Base-by-base conservation (phyloP, 2,888 invertebrate species). In the Pandemis cinnamomeana region DNA sequence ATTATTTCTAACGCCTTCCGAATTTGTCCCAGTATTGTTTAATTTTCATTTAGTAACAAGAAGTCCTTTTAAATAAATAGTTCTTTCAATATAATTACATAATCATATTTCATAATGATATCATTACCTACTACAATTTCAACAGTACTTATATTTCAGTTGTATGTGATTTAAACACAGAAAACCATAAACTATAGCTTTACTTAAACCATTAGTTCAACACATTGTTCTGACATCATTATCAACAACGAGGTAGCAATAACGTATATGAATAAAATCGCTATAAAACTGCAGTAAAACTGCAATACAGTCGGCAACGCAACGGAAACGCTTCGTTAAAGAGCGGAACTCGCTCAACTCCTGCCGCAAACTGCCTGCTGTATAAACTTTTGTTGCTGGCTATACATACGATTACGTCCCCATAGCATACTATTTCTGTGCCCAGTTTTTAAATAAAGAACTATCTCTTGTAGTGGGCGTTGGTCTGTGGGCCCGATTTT, bases 281-380 rank as follows among this genome's bases (percentile, higher is more conserved):
- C 76, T 71, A 76, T 78, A 66, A 75, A 75, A 78, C 76, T 66
- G 53, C 66, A 76, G 76, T 77, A 76, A 77, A 80, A 79, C 75
- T 74, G 75, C 75, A 77, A 76, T 71, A 60, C 77, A 77, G 81
- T 76, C 74, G 77, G 76, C 77, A 77, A 78, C 69, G 71, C 75
- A 72, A 71, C 75, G 79, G 81, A 83, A 77, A 74, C 75, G 51
- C 72, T 68, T 80, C 78, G 78, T 83, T 81, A 80, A 66, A 73
- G 72, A 73, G 66, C 77, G 78, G 77, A 77, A 77, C 74, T 68
- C 62, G 36, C 71, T 70, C 66, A 69, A 67, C 71, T 63, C 67
- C 66, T 63, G 67, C 64, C 51, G 72, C 72, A 75, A 73, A 73
- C 73, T 64, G 66, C 64, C 46, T 68, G 41, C 72, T 72, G 70